A percentile compares a stretch with the other conserved stretches of the same genome.
These are phyloP conservation scores for Macroglossus sobrinus DNA, from an alignment of 2,113 vertebrate species.

Conservation along the genomic window DNA sequence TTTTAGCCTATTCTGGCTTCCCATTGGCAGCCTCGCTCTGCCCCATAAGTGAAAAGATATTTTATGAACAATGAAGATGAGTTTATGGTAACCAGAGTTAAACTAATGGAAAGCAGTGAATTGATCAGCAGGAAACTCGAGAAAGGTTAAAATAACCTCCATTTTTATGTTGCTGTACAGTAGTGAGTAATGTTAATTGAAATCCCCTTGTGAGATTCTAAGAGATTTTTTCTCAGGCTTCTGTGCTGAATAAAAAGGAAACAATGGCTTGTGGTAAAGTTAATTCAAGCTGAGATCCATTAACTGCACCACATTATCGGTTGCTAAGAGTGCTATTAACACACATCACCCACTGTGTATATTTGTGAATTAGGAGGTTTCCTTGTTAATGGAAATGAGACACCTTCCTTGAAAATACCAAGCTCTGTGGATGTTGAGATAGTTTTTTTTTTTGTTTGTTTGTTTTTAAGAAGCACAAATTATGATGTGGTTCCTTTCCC, in stretches of 20 bases:
- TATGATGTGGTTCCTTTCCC: neutral
- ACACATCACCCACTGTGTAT: conserved; percentile 80
- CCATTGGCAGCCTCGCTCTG: neutral
- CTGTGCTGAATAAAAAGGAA: conserved; percentile 82
- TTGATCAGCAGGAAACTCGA: conserved; percentile 74
- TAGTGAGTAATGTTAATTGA: conserved; percentile 83
- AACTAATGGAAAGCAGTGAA: conserved; percentile 80
- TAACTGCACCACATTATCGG: conserved; percentile 81
- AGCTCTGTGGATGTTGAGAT: conserved; percentile 57
- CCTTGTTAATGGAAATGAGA: conserved; percentile 79
- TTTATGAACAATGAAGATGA: conserved; percentile 54
- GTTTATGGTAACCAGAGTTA: conserved; percentile 73
- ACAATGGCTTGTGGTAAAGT: conserved; percentile 83
- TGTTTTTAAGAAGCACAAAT: conserved; percentile 33
- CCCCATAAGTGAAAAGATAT: conserved; percentile 30
- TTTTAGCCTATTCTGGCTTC: neutral
- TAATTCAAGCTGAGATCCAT: conserved; percentile 84
- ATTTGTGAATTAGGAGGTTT: conserved; percentile 82
- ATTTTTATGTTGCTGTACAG: conserved; percentile 67
- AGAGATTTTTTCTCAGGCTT: conserved; percentile 79
- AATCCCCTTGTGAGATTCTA: conserved; percentile 76
- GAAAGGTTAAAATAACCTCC: conserved; percentile 77
- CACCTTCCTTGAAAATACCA: conserved; percentile 75
- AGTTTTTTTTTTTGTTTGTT: conserved; percentile 35
- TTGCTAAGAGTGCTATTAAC: conserved; percentile 84